Conservation (phyloP, 30 jellyfish, hydroid and myxozoan species). For the Pseudorhiza aurosa region DNA sequence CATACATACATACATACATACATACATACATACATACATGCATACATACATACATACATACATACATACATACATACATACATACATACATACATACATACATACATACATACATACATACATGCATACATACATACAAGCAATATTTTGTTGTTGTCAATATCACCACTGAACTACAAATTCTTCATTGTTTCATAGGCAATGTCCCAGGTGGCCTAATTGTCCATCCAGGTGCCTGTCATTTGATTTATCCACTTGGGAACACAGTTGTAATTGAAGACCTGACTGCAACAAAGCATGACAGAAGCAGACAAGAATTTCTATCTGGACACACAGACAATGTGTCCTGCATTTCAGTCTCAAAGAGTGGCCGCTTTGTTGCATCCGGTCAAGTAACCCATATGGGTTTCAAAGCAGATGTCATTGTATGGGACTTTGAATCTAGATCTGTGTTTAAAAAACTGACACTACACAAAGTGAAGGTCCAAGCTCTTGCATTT, state of each 20-base stretch:
- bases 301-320: conserved; percentile 73
- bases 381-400: conserved; percentile 98
- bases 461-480: conserved; percentile 85
- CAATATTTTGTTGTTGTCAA: too few species aligned
- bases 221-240: conserved; percentile 89
- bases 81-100: too few species aligned
- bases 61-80: too few species aligned
- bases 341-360: conserved; percentile 92
- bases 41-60: too few species aligned
- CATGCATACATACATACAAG: too few species aligned
- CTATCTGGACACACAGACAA: conserved; percentile 94
- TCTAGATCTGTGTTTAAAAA: conserved; percentile 47
- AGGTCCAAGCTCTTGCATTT: conserved; percentile 94
- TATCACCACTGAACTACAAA: too few species aligned
- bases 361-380: conserved; percentile 82
- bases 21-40: too few species aligned
- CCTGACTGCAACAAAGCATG: conserved; percentile 49
- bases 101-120: too few species aligned
- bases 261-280: conserved; percentile 89
- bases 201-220: conserved; percentile 91
- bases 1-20: too few species aligned
- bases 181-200: too few species aligned
- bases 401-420: conserved; percentile 98
- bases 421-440: conserved; percentile 90
- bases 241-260: conserved; percentile 90